Evolutionary conservation across 1,140 invertebrate genomes (phyloP).

Genomic region (Zaprionus nigranus): DNA sequence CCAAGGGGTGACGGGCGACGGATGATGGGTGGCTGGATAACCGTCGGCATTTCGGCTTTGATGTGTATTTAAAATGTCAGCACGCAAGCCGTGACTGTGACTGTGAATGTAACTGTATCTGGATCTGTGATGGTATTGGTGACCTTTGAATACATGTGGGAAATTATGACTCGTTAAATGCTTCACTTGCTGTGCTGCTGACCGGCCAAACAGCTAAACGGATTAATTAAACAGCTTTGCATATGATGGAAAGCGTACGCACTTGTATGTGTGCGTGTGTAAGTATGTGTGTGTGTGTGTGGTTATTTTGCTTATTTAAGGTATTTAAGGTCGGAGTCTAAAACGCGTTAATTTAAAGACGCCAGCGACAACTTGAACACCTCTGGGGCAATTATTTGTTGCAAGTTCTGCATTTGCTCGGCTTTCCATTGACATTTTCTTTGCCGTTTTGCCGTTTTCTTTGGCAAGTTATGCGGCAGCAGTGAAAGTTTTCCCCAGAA

Average conservation of each 20-base stretch:
- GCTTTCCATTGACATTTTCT: conserved; percentile 31
- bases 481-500: conserved; percentile 26
- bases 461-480: conserved; percentile 26
- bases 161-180: conserved; percentile 73
- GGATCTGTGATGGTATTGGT: neutral
- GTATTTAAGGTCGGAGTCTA: conserved; percentile 31
- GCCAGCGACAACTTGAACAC: conserved; percentile 28
- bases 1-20: too few species aligned
- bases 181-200: conserved; percentile 30
- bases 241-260: neutral
- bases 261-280: neutral
- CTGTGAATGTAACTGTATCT: neutral
- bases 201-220: conserved; percentile 64
- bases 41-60: conserved; percentile 52
- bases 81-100: neutral
- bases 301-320: conserved; percentile 33
- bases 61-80: conserved; percentile 73
- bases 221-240: conserved; percentile 55
- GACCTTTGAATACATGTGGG: conserved; percentile 61
- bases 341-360: conserved; percentile 65
- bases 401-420: conserved; percentile 35
- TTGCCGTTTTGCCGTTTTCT: conserved; percentile 41
- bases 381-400: conserved; percentile 12
- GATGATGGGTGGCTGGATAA: neutral
- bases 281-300: conserved; percentile 10